A percentile compares a stretch with the other conserved stretches of the same genome.
Conservation (phyloP, 1,140 invertebrate species). For the Reticulitermes speratus region DNA sequence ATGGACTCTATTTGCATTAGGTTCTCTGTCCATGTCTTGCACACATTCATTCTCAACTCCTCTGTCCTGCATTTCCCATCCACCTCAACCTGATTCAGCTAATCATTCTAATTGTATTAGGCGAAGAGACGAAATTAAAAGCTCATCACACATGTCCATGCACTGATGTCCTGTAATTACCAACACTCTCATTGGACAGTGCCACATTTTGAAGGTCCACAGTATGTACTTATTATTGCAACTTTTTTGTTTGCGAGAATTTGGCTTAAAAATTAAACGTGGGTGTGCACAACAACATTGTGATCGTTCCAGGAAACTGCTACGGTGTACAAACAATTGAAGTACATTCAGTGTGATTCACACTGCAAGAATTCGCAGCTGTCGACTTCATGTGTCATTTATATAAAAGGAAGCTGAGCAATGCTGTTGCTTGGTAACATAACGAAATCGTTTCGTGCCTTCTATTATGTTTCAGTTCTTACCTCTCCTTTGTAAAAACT, state of each 20-base stretch:
- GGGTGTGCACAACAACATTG: background rate
- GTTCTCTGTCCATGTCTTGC: too few species aligned
- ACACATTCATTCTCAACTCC: too few species aligned
- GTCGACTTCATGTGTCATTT: conserved; percentile 4
- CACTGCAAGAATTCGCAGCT: conserved; percentile 9
- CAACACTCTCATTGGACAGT: too few species aligned
- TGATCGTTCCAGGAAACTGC: conserved; percentile 36
- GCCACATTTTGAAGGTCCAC: too few species aligned
- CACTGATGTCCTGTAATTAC: too few species aligned
- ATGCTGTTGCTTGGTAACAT: background rate
- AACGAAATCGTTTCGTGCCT: background rate
- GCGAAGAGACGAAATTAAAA: too few species aligned
- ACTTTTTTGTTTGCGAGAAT: background rate
- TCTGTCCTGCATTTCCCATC: too few species aligned
- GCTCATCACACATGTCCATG: too few species aligned
- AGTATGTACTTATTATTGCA: too few species aligned
- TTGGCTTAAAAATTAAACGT: background rate
- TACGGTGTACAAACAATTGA: conserved; percentile 33
- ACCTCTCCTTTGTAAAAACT: background rate
- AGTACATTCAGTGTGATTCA: background rate
- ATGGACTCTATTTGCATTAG: too few species aligned
- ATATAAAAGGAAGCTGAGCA: conserved; percentile 16
- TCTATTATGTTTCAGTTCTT: background rate
- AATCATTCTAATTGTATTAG: too few species aligned
- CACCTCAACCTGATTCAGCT: too few species aligned